Base-by-base conservation (phyloP, 2,888 invertebrate genomes). In the Marasmarcha lunaedactyla region DNA sequence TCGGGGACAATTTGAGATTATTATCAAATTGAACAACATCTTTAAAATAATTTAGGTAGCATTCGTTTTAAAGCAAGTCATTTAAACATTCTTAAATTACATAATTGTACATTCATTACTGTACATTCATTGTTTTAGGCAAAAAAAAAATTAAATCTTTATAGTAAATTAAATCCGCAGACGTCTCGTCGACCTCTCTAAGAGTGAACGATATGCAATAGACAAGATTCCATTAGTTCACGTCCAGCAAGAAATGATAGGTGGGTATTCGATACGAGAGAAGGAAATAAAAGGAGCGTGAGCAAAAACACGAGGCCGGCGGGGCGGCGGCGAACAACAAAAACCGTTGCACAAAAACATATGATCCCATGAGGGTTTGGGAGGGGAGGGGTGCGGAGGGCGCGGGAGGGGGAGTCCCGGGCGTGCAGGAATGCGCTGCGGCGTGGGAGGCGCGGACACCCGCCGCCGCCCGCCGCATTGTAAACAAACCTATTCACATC, bases 331-430 rank as follows among this genome's bases (percentile, higher is more conserved):
- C 69, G 70, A 79, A 79, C 78, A 78, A 81, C 81, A 83, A 83
- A 83, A 83, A 83, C 83, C 79, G 83, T 81, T 83, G 79, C 77
- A 79, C 72, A 83, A 83, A 83, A 83, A 83, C 83, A 83, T 83
- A 83, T 83, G 83, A 83, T 81, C 79, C 74, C 73, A 71, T 69
- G 78, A 71, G 76, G 74, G 72, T 65, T 59, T 59, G 52, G 71
- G 72, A 68, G 65, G 55, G 53, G 47, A 20, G 52, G 35, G 44
- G 43, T 48, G 39, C 43, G 44, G 47, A 39, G 47, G 53, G 55
- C 49, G 60, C 46, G 61, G 50, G 57, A 48, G 52, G 51, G 66
- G 69, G 64, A 62, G 66, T 58, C 63, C 66, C 63, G 68, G 81
- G 81, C 81, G 81, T 81, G 83, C 72, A 77, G 81, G 71, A 73